These are phyloP conservation scores for Pipistrellus pygmaeus DNA, from an alignment of 2,797 vertebrate species.

Conservation along the genomic window DNA sequence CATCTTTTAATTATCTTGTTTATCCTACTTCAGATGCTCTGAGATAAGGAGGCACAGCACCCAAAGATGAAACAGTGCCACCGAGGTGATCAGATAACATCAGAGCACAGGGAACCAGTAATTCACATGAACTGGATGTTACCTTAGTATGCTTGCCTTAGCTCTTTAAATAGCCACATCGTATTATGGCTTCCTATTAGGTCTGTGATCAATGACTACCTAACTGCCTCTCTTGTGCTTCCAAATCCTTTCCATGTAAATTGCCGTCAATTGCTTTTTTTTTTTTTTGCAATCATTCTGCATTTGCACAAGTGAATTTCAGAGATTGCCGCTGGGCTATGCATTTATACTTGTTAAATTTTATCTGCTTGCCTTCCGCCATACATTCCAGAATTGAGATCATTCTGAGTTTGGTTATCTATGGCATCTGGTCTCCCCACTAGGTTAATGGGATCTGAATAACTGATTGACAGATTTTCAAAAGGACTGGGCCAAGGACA, in stretches of 20 bases:
- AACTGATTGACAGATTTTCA: constrained; percentile 66
- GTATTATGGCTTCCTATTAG: not conserved
- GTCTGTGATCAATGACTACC: constrained; percentile 20
- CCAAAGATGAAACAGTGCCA: not conserved
- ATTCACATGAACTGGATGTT: not conserved
- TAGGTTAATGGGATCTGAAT: constrained; percentile 51
- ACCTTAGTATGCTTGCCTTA: not conserved
- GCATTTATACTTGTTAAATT: constrained; percentile 33
- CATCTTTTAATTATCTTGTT: not conserved
- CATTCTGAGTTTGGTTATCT: constrained; percentile 61
- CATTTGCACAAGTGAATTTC: constrained; percentile 59
- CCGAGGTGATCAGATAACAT: not conserved
- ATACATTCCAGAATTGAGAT: constrained; percentile 34
- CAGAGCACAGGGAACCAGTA: not conserved
- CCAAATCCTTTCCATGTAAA: constrained; percentile 50
- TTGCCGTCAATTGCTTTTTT: not conserved
- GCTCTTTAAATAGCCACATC: constrained; percentile 35
- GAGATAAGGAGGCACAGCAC: not conserved
- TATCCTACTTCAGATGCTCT: not conserved
- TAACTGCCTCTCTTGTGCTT: not conserved
- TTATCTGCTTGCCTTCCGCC: constrained; percentile 34
- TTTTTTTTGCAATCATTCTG: not conserved
- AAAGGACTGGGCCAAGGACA: constrained; percentile 66
- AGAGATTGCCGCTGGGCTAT: not conserved
- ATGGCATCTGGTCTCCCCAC: not conserved